These are phyloP conservation scores for Philereme transversata DNA, from an alignment of 2,888 invertebrate species.

Conservation along the genomic window DNA sequence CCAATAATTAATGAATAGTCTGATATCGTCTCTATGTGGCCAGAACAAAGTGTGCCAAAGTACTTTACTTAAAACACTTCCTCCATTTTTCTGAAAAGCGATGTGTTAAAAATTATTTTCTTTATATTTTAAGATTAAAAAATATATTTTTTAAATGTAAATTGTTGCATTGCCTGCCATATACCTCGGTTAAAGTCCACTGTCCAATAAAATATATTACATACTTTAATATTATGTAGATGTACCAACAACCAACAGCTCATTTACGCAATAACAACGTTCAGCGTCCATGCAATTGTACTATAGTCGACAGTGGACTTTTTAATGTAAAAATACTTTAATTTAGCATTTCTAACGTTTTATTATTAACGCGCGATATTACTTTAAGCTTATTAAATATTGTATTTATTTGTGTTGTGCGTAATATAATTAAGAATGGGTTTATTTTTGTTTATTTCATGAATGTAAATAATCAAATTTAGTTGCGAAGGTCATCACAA, in stretches of 20 bases:
- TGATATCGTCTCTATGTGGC: too few species aligned
- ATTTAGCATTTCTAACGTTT: constrained; percentile 11
- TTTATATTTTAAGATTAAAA: too few species aligned
- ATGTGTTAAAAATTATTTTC: too few species aligned
- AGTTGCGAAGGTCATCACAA: too few species aligned
- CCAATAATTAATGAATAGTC: not conserved
- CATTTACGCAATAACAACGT: not conserved
- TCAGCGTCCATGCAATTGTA: not conserved
- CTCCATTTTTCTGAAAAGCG: too few species aligned
- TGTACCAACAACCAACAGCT: not conserved
- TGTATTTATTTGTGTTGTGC: constrained; percentile 25
- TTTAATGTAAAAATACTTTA: constrained; percentile 3
- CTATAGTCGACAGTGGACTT: not conserved
- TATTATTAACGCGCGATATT: constrained; percentile 19
- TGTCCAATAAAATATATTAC: not conserved
- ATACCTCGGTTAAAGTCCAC: constrained; percentile 1
- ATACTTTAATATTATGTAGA: not conserved
- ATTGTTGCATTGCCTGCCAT: not conserved
- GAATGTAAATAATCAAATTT: constrained; percentile 1
- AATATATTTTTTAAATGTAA: too few species aligned
- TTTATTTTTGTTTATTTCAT: constrained; percentile 2
- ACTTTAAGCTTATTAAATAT: constrained; percentile 20
- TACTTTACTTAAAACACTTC: not conserved
- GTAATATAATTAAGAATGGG: constrained; percentile 5
- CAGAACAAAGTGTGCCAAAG: not conserved